These are phyloP conservation scores for Botrylloides violaceus DNA, from an alignment of 23 tunicate genomes.

Conservation along the genomic window DNA sequence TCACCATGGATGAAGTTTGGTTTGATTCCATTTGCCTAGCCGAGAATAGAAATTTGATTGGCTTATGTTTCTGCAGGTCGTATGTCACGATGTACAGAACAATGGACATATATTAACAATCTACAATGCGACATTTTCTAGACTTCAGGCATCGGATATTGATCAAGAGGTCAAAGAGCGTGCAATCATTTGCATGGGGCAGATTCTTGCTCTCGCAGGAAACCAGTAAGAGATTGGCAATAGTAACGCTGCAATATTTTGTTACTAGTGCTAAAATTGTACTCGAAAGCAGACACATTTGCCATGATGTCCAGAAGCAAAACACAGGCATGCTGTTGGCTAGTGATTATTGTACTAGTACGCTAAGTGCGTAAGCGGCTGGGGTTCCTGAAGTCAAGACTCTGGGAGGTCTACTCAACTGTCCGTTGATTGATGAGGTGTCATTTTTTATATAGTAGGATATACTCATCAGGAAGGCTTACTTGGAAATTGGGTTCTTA, in stretches of 20 bases:
- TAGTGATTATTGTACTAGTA: too few relatives aligned
- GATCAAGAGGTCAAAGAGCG: conserved; percentile 97
- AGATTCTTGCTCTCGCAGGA: conserved; percentile 80
- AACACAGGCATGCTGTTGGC: too few relatives aligned
- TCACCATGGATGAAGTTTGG: not conserved
- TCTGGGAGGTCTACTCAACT: too few relatives aligned
- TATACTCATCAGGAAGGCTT: too few relatives aligned
- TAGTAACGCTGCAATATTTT: not conserved
- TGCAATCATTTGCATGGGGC: conserved; percentile 97
- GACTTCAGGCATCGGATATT: conserved; percentile 77
- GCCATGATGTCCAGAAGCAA: too few relatives aligned
- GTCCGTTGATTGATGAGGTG: too few relatives aligned
- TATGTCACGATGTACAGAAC: conserved; percentile 25
- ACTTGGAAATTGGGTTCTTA: too few relatives aligned
- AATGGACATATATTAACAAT: conserved; percentile 25
- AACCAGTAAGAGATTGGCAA: conserved; percentile 26
- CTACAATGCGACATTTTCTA: conserved; percentile 64
- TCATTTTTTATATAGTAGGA: too few relatives aligned
- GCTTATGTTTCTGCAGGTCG: conserved; percentile 24
- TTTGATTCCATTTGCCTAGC: not conserved
- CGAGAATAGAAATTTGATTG: not conserved
- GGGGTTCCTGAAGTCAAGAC: too few relatives aligned
- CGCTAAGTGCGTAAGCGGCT: too few relatives aligned
- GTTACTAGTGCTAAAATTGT: not conserved
- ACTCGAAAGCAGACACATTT: too few relatives aligned